Percentiles rank a stretch among this genome's conserved stretches.
These are phyloP conservation scores for Apis dorsata DNA, from an alignment of 1,140 invertebrate species.

Conservation along the genomic window DNA sequence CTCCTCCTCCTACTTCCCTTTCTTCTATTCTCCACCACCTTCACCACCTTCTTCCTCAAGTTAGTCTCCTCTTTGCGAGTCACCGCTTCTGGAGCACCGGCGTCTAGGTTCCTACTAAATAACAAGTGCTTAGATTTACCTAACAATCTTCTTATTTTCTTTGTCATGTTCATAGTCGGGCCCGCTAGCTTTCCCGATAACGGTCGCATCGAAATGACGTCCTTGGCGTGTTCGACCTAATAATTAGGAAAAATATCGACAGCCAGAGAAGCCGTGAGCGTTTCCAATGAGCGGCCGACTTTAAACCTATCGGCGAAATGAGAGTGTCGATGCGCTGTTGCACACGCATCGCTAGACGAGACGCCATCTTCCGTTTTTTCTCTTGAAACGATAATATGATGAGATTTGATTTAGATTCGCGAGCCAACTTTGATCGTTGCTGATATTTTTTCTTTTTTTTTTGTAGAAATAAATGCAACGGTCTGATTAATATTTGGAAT, in stretches of 20 bases:
- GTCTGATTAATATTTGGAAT: neutral
- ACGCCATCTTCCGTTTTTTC: neutral
- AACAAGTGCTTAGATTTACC: slow-evolving; percentile 68
- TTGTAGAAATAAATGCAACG: neutral
- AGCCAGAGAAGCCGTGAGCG: slow-evolving; percentile 28
- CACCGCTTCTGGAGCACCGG: slow-evolving; percentile 55
- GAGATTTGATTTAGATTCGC: slow-evolving; percentile 15
- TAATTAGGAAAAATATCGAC: slow-evolving; percentile 60
- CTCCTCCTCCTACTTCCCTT: slow-evolving; percentile 1
- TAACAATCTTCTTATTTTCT: slow-evolving; percentile 28
- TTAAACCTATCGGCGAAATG: slow-evolving; percentile 27
- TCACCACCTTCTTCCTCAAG: slow-evolving; percentile 28
- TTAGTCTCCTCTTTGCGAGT: slow-evolving; percentile 38
- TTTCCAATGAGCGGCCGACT: slow-evolving; percentile 28
- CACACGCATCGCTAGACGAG: neutral
- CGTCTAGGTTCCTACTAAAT: slow-evolving; percentile 68
- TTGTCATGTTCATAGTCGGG: slow-evolving; percentile 33
- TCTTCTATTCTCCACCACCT: slow-evolving; percentile 35
- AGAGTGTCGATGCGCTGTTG: neutral
- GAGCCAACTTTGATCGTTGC: neutral
- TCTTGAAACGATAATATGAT: neutral
- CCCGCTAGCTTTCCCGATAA: slow-evolving; percentile 36
- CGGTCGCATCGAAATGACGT: slow-evolving; percentile 9
- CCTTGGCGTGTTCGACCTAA: slow-evolving; percentile 37
- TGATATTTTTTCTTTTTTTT: no score